phyloP scores from a whole-genome alignment of 2,113 vertebrate species.

The Hippotragus niger region DNA sequence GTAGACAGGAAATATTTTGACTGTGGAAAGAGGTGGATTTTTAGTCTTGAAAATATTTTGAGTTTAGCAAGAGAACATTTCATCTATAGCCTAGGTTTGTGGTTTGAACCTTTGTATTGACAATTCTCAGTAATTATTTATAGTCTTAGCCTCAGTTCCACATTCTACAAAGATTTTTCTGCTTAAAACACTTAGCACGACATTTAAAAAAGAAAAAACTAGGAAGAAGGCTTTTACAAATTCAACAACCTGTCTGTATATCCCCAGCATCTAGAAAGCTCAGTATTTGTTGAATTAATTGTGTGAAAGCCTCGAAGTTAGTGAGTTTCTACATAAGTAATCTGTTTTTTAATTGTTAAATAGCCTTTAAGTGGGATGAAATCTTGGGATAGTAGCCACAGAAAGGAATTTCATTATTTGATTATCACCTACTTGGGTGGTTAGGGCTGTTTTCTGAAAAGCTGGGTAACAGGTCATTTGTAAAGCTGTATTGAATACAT shows the following conservation, averaged over 20 bases:
- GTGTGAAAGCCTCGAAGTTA: not conserved
- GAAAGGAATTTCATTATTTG: constrained; percentile 40
- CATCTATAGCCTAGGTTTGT: not conserved
- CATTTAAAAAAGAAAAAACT: not conserved
- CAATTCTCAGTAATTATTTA: not conserved
- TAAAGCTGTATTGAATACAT: constrained; percentile 21
- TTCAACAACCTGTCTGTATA: not conserved
- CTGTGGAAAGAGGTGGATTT: not conserved
- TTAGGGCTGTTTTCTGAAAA: constrained; percentile 28
- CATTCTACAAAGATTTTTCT: constrained; percentile 22
- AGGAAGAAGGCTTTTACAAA: constrained; percentile 20
- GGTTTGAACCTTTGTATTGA: constrained; percentile 7
- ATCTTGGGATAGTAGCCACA: not conserved
- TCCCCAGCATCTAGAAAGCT: not conserved
- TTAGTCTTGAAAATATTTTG: not conserved
- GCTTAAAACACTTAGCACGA: not conserved
- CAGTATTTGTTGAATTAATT: constrained; percentile 10
- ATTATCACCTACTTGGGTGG: constrained; percentile 6
- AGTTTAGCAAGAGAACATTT: not conserved
- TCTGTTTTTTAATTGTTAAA: constrained; percentile 34
- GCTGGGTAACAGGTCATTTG: not conserved
- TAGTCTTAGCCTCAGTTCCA: not conserved
- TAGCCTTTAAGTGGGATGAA: not conserved
- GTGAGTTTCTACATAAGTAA: not conserved
- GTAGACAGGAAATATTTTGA: not conserved